Evolutionary conservation across 1,140 invertebrate genomes (phyloP).

Genomic region (Magallana gigas): DNA sequence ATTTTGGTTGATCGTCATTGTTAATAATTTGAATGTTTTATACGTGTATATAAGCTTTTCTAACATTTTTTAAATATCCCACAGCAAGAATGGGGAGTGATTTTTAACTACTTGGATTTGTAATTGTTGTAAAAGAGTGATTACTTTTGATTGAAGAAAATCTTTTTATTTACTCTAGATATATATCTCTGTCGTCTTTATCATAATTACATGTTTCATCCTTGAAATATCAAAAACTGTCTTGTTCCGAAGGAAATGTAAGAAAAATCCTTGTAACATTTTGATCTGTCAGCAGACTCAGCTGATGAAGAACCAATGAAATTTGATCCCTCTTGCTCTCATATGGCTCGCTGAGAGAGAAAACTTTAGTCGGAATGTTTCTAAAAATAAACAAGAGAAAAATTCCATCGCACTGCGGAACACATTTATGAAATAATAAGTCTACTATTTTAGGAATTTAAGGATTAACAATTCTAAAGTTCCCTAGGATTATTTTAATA

Average conservation of each 20-base stretch:
- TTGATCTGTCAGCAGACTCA: background rate
- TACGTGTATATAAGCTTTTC: background rate
- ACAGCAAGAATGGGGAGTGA: background rate
- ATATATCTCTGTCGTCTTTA: too few relatives aligned
- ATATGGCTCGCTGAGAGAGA: constrained; percentile 32
- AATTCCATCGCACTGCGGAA: constrained; percentile 10
- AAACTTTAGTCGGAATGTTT: constrained; percentile 22
- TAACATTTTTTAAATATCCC: background rate
- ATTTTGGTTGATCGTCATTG: background rate
- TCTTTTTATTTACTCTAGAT: too few relatives aligned
- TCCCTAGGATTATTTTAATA: too few relatives aligned
- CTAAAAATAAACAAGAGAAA: constrained; percentile 12
- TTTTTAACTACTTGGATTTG: too few relatives aligned
- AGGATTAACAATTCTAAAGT: too few relatives aligned
- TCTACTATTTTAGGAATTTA: constrained; percentile 13
- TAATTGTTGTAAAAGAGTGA: too few relatives aligned
- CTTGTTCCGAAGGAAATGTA: too few relatives aligned
- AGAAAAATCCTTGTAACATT: too few relatives aligned
- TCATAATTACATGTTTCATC: too few relatives aligned
- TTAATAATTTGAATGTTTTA: background rate
- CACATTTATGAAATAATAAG: constrained; percentile 1
- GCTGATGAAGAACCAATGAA: constrained; percentile 15
- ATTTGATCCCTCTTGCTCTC: constrained; percentile 9
- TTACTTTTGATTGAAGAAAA: background rate
- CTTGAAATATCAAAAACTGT: too few relatives aligned